These are phyloP conservation scores for Gonocerus acuteangulatus DNA, from an alignment of 2,888 invertebrate genomes.

Conservation along the genomic window DNA sequence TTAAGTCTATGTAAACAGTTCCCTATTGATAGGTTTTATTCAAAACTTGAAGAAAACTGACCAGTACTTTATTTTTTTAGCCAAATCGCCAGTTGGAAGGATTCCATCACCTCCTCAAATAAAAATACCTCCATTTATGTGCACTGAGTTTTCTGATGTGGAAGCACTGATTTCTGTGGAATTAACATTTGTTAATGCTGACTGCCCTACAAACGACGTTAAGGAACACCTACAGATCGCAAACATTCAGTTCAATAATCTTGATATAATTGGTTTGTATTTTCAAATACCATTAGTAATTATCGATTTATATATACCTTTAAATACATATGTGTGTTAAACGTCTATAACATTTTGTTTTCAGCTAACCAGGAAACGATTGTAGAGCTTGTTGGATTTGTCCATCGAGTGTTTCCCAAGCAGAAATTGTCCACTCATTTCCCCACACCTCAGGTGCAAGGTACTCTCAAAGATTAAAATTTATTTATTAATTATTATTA, in stretches of 20 bases:
- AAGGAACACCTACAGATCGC: conserved; percentile 57
- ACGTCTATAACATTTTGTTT: conserved; percentile 32
- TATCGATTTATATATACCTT: conserved; percentile 1
- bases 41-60: too few relatives aligned
- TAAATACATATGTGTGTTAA: too few relatives aligned
- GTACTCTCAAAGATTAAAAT: background rate
- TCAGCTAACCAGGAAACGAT: conserved; percentile 91
- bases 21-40: background rate
- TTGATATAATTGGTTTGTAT: conserved; percentile 79
- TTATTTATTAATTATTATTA: background rate
- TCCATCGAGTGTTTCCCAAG: conserved; percentile 56
- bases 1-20: background rate
- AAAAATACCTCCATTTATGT: conserved; percentile 16
- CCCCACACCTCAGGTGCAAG: conserved; percentile 36
- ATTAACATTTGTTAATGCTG: conserved; percentile 60
- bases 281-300: background rate
- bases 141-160: conserved; percentile 30
- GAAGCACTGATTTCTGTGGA: conserved; percentile 75
- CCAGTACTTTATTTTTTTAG: too few relatives aligned
- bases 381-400: conserved; percentile 84
- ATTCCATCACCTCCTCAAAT: conserved; percentile 32
- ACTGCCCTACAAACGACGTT: conserved; percentile 47
- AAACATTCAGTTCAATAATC: conserved; percentile 84
- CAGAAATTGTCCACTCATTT: conserved; percentile 38
- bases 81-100: conserved; percentile 32